phyloP scores from a whole-genome alignment of 2,797 vertebrate species.

The Rhincodon typus region DNA sequence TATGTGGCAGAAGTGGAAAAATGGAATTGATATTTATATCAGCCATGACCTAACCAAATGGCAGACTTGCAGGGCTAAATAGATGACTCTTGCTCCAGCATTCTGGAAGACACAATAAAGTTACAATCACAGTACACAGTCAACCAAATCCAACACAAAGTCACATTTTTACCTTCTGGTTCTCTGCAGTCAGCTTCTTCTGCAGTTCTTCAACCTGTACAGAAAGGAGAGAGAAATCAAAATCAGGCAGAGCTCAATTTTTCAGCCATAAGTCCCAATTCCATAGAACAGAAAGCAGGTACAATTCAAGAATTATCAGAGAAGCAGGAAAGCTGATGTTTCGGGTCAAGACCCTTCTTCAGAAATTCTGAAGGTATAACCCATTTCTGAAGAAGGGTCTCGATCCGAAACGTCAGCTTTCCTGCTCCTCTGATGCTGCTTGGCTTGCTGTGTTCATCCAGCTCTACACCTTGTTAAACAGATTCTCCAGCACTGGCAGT shows the following conservation, averaged over 20 bases:
- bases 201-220: conserved; percentile 35
- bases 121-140: background rate
- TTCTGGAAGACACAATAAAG: background rate
- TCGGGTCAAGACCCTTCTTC: no score
- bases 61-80: background rate
- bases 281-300: background rate
- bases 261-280: background rate
- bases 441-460: no score
- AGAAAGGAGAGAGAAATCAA: background rate
- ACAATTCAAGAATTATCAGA: background rate
- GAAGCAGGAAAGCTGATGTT: no score
- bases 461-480: no score
- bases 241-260: background rate
- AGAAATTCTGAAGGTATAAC: no score
- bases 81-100: background rate
- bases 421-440: no score
- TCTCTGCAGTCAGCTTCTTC: conserved; percentile 22
- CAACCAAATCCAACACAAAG: background rate
- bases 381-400: no score
- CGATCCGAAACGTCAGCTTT: no score
- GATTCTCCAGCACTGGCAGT: no score
- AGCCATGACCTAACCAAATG: background rate
- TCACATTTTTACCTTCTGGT: conserved; percentile 21
- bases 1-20: background rate
- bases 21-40: background rate